These are phyloP conservation scores for Drosophila sechellia DNA, from an alignment of 1,140 invertebrate species.

Conservation along the genomic window DNA sequence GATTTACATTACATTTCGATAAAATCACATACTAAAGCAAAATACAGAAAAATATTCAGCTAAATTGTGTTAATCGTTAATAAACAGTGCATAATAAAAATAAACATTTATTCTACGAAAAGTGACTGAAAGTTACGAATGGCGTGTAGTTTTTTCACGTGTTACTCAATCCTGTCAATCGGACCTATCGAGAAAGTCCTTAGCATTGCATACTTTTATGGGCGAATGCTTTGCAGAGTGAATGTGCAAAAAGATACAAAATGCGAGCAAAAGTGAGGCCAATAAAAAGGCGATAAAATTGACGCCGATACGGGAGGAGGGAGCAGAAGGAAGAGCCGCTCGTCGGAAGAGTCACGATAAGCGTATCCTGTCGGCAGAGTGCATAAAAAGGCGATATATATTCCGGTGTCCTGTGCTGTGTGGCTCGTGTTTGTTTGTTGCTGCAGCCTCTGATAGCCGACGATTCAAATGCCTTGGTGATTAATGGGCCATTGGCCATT, in stretches of 20 bases:
- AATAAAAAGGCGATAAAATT: constrained; percentile 82
- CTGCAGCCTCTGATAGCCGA: constrained; percentile 40
- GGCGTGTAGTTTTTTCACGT: constrained; percentile 19
- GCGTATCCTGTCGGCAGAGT: constrained; percentile 67
- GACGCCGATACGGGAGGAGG: constrained; percentile 56
- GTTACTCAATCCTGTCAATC: constrained; percentile 30
- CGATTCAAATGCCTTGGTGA: constrained; percentile 76
- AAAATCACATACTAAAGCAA: too few species aligned
- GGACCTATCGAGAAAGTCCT: constrained; percentile 13
- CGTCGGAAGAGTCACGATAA: constrained; percentile 48
- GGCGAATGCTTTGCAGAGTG: constrained; percentile 47
- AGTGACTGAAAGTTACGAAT: neutral
- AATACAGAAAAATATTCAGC: too few species aligned
- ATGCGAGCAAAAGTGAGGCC: constrained; percentile 79
- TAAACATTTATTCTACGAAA: neutral
- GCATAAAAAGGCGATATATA: constrained; percentile 72
- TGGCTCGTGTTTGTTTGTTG: constrained; percentile 35
- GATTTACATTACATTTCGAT: too few species aligned
- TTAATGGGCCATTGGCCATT: constrained; percentile 77
- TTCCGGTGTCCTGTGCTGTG: constrained; percentile 27
- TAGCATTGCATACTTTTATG: constrained; percentile 73
- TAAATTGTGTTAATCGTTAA: too few species aligned
- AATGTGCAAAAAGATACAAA: constrained; percentile 49
- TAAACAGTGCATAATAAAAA: too few species aligned
- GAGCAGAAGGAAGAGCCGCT: constrained; percentile 2